A percentile compares a stretch with the other conserved stretches of the same genome.
phyloP scores from a whole-genome alignment of 2,113 vertebrate species.

The Bos javanicus region DNA sequence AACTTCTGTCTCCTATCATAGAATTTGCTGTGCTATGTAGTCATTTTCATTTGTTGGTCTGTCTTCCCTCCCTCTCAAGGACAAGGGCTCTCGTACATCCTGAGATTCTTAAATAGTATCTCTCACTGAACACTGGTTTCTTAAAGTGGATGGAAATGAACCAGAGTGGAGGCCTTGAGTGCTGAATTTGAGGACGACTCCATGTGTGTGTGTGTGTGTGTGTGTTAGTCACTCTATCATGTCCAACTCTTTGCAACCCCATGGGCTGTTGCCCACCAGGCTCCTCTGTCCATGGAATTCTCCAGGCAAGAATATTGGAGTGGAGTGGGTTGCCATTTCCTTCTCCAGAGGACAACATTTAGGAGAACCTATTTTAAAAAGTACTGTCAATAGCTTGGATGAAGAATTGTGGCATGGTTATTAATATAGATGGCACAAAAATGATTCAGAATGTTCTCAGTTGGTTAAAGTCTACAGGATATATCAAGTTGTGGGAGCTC shows the following conservation, averaged over 20 bases:
- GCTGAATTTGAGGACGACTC: background rate
- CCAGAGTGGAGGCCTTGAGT: background rate
- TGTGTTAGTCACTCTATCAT: background rate
- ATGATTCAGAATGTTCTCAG: background rate
- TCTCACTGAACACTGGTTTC: background rate
- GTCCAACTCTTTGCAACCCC: background rate
- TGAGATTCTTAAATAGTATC: background rate
- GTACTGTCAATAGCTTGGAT: background rate
- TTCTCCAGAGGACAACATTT: background rate
- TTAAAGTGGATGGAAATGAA: slow-evolving; percentile 10
- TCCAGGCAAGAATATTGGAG: background rate
- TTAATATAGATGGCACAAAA: background rate
- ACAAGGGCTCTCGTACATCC: background rate
- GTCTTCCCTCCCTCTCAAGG: background rate
- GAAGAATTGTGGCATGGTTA: background rate
- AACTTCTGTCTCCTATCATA: background rate
- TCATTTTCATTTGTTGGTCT: background rate
- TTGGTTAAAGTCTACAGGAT: background rate
- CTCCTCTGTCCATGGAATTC: background rate
- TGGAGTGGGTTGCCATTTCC: background rate
- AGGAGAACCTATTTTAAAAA: background rate
- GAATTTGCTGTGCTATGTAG: background rate
- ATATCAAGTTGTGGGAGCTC: background rate
- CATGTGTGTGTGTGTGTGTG: background rate
- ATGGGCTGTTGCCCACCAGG: background rate